These are phyloP conservation scores for Mormyrus iriodes DNA, from an alignment of 2,113 vertebrate genomes.

Conservation along the genomic window DNA sequence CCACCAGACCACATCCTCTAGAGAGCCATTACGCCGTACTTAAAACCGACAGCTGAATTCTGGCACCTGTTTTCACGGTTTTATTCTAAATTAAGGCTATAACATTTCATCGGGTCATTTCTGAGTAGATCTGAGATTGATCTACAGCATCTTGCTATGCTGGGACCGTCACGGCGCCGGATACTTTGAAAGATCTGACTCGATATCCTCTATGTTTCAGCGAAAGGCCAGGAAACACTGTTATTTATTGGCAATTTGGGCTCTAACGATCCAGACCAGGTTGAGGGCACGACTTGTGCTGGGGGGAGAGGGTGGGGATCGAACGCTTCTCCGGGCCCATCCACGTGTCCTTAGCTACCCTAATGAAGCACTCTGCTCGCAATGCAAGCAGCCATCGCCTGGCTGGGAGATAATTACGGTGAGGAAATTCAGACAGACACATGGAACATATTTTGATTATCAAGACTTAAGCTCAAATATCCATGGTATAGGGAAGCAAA, in stretches of 20 bases:
- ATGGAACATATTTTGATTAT: slow-evolving; percentile 17
- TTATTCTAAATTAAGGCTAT: neutral
- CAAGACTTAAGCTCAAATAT: slow-evolving; percentile 2
- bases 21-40: neutral
- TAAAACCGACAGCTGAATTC: neutral
- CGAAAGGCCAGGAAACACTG: neutral
- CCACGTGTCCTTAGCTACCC: neutral
- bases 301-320: neutral
- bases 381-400: neutral
- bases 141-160: neutral
- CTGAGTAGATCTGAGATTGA: neutral
- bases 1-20: neutral
- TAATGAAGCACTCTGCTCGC: neutral
- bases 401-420: slow-evolving; percentile 4
- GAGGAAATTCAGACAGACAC: slow-evolving; percentile 10
- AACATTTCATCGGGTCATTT: neutral
- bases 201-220: neutral
- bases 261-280: slow-evolving; percentile 24
- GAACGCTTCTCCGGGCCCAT: neutral
- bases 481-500: slow-evolving; percentile 10
- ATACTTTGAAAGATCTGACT: neutral
- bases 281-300: slow-evolving; percentile 23
- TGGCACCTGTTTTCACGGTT: neutral
- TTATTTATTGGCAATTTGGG: slow-evolving; percentile 33
- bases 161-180: neutral